Evolutionary conservation across 2,797 vertebrate genomes (phyloP).

Genomic region (Enteromius viviparus): DNA sequence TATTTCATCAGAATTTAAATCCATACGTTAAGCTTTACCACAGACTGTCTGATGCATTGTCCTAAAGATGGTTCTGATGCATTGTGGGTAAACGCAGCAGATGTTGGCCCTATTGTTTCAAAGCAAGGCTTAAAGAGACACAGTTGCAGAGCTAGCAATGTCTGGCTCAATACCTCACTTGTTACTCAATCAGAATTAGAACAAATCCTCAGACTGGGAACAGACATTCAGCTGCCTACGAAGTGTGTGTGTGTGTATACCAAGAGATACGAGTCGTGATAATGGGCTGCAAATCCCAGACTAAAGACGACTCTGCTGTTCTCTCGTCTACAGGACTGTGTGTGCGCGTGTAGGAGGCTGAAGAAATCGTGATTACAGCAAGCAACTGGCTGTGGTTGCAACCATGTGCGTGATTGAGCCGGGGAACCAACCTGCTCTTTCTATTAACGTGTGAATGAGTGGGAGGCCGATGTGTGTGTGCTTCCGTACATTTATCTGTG

Average conservation of each 20-base stretch:
- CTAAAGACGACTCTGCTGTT: constrained; percentile 36
- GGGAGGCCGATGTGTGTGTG: constrained; percentile 52
- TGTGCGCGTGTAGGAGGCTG: constrained; percentile 37
- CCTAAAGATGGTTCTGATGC: background rate
- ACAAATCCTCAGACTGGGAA: constrained; percentile 16
- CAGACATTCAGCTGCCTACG: constrained; percentile 32
- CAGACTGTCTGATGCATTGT: background rate
- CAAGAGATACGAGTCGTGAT: constrained; percentile 50
- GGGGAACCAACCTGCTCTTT: constrained; percentile 36
- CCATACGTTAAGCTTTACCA: constrained; percentile 14
- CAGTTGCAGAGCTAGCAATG: background rate
- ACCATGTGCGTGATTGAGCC: constrained; percentile 48
- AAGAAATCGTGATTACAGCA: constrained; percentile 51
- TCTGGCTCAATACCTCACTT: constrained; percentile 30
- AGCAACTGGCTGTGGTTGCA: constrained; percentile 40
- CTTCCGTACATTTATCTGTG: constrained; percentile 62
- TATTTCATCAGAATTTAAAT: constrained; percentile 9
- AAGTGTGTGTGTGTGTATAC: constrained; percentile 30
- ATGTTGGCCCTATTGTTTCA: constrained; percentile 10
- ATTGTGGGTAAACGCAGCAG: constrained; percentile 12
- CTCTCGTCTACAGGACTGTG: constrained; percentile 14
- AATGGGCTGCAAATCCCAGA: constrained; percentile 50
- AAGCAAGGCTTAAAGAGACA: constrained; percentile 19
- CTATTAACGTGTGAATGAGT: constrained; percentile 43
- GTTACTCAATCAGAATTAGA: constrained; percentile 45